A percentile compares a stretch with the other conserved stretches of the same genome.
phyloP scores from a whole-genome alignment of 1,140 invertebrate species.

The Copidosoma floridanum region DNA sequence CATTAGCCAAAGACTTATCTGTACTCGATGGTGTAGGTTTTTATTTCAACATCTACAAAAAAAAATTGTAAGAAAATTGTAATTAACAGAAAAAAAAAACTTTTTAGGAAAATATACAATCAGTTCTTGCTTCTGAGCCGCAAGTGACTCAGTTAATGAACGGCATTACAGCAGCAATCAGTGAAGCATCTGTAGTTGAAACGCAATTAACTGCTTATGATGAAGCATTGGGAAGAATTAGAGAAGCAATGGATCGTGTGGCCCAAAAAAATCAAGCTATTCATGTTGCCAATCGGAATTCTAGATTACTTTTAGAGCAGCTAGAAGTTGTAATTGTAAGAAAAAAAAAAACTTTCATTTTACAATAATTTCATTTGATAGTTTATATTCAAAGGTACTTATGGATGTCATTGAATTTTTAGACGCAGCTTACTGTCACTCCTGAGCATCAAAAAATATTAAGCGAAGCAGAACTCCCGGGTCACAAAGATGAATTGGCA shows the following conservation, averaged over 20 bases:
- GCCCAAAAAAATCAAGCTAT: constrained; percentile 90
- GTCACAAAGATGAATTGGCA: constrained; percentile 75
- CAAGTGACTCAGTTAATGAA: constrained; percentile 84
- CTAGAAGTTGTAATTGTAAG: constrained; percentile 79
- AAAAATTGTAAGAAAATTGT: constrained; percentile 2
- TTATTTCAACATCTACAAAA: constrained; percentile 4
- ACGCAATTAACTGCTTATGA: constrained; percentile 72
- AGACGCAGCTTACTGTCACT: constrained; percentile 74
- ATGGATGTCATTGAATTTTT: constrained; percentile 20
- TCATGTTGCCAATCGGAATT: constrained; percentile 83
- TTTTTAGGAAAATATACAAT: constrained; percentile 77
- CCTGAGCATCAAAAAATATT: constrained; percentile 68
- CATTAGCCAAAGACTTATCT: constrained; percentile 76
- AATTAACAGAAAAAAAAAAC: constrained; percentile 23
- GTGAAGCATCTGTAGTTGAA: constrained; percentile 76
- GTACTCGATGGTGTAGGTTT: constrained; percentile 73
- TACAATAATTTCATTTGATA: background rate
- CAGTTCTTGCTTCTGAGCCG: constrained; percentile 78
- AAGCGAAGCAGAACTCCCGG: constrained; percentile 69
- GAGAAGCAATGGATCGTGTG: constrained; percentile 85
- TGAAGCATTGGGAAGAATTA: constrained; percentile 75
- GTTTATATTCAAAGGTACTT: constrained; percentile 15
- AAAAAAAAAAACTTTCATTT: constrained; percentile 26
- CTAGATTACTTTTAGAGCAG: constrained; percentile 74
- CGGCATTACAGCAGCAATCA: constrained; percentile 77